Percentiles rank a stretch among this genome's conserved stretches.
Conservation (phyloP, 1,140 invertebrate genomes). For the Leptinotarsa undecemlineata region DNA sequence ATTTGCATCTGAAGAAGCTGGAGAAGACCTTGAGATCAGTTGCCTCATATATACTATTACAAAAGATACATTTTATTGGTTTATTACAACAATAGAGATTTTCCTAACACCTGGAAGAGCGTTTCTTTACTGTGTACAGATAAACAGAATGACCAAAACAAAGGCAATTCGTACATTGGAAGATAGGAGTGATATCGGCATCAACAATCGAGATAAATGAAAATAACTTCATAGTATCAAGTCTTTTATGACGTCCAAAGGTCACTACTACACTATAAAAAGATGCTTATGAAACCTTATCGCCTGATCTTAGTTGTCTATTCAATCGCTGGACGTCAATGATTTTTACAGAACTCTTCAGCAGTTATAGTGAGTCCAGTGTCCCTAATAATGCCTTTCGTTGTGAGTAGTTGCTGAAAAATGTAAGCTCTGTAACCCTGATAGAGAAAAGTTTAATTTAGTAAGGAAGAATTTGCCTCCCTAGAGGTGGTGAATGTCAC, state of each 20-base stretch:
- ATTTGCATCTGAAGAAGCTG: neutral
- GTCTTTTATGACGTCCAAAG: too few relatives aligned
- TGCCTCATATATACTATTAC: constrained; percentile 14
- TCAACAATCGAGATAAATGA: too few relatives aligned
- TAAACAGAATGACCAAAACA: too few relatives aligned
- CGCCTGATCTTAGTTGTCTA: constrained; percentile 11
- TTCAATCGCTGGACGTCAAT: constrained; percentile 20
- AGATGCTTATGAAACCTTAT: too few relatives aligned
- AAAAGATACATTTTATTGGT: constrained; percentile 17
- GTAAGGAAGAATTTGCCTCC: neutral
- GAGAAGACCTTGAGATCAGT: neutral
- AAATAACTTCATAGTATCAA: too few relatives aligned
- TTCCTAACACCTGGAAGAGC: too few relatives aligned
- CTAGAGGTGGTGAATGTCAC: neutral
- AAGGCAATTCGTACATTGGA: too few relatives aligned
- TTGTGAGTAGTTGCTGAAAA: constrained; percentile 20
- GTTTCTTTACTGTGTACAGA: too few relatives aligned
- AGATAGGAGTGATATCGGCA: too few relatives aligned
- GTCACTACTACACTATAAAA: too few relatives aligned
- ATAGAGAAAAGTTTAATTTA: neutral
- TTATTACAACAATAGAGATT: neutral
- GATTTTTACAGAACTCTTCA: neutral
- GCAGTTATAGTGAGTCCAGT: neutral
- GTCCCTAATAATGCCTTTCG: constrained; percentile 23
- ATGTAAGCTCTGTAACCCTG: constrained; percentile 21